phyloP scores from a whole-genome alignment of 2,888 invertebrate species.

The Apamea epomidion region DNA sequence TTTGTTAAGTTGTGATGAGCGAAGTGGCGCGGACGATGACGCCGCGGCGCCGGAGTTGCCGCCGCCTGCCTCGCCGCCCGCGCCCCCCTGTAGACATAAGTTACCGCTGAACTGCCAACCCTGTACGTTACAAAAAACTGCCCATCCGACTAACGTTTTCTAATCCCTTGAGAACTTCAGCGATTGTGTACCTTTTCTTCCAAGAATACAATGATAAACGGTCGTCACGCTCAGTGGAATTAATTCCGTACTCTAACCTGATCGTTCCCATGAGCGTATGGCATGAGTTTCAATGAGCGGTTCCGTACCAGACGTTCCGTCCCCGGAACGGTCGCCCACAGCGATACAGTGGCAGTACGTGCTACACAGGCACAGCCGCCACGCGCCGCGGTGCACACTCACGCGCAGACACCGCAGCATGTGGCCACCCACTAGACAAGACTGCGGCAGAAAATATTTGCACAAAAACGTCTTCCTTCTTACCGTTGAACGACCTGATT shows the following conservation, averaged over 20 bases:
- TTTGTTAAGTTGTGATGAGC: constrained; percentile 92
- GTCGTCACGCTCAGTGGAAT: constrained; percentile 71
- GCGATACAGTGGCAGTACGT: constrained; percentile 78
- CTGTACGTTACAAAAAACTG: constrained; percentile 85
- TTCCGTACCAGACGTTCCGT: constrained; percentile 73
- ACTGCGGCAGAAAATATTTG: constrained; percentile 81
- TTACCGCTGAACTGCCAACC: constrained; percentile 87
- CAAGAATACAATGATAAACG: constrained; percentile 69
- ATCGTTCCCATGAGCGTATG: constrained; percentile 62
- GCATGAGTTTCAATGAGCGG: constrained; percentile 68
- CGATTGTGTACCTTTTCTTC: constrained; percentile 78
- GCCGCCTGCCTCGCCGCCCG: constrained; percentile 86
- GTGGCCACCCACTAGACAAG: constrained; percentile 76
- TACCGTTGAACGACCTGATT: constrained; percentile 88
- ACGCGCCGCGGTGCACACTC: constrained; percentile 66
- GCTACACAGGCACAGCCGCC: constrained; percentile 73
- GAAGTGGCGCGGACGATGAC: constrained; percentile 86
- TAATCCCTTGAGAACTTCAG: constrained; percentile 76
- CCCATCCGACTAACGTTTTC: constrained; percentile 81
- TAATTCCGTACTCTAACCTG: constrained; percentile 69
- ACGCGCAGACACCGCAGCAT: constrained; percentile 81
- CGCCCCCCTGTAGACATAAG: constrained; percentile 88
- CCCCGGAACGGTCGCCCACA: constrained; percentile 70
- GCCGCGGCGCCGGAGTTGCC: constrained; percentile 86
- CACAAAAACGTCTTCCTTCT: constrained; percentile 91